Conservation (phyloP, 2,113 vertebrate species). For the Alaudala cheleensis region DNA sequence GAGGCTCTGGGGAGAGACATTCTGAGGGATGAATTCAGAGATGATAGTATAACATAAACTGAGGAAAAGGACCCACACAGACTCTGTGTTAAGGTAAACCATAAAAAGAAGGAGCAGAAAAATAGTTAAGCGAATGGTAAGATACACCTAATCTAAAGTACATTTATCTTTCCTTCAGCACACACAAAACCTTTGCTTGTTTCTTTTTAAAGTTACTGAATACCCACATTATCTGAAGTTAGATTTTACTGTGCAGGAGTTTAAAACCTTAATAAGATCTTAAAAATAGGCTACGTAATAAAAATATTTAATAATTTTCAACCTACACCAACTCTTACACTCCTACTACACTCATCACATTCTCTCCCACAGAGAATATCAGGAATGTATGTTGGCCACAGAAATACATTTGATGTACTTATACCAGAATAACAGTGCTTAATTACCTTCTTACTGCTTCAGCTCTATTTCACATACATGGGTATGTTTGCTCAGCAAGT, state of each 20-base stretch:
- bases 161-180: background rate
- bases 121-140: background rate
- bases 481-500: background rate
- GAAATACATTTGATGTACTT: background rate
- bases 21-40: background rate
- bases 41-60: background rate
- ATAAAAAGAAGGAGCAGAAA: background rate
- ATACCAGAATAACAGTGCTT: background rate
- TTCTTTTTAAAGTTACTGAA: background rate
- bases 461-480: background rate
- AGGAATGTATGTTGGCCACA: background rate
- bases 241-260: background rate
- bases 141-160: conserved; percentile 4
- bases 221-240: background rate
- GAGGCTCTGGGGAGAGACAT: background rate
- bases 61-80: background rate
- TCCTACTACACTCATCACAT: background rate
- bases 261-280: background rate
- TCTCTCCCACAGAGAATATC: background rate
- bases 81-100: background rate
- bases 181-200: background rate
- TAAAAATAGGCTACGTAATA: background rate
- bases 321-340: background rate
- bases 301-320: background rate
- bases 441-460: background rate